Base-by-base conservation (phyloP, 2,888 invertebrate genomes). In the Dugesia japonica region DNA sequence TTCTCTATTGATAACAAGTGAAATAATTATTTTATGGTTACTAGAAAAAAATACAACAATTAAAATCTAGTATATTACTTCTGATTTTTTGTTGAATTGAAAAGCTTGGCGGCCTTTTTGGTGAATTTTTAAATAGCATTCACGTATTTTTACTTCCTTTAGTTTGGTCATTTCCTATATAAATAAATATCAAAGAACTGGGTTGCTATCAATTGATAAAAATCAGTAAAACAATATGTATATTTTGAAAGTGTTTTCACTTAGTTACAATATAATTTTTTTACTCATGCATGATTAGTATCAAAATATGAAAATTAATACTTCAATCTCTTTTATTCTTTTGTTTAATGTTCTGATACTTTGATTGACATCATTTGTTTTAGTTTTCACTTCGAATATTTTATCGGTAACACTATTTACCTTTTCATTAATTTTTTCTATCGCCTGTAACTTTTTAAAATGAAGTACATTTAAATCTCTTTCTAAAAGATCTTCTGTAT, bases 91-190 rank as follows among this genome's bases (percentile, higher is more conserved):
- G 23, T 56, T 56, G n/a, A 56, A 56, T 20, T 56, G 20, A n/a
- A 20, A 56, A 20, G 56, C 56, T 56, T 56, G 56, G 23, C 56
- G 56, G 56, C 56, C 56, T 56, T 56, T 56, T 56, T 56, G 56
- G 17, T 56, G 56, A 56, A 56, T 56, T 56, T 56, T 56, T n/a
- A 56, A 56, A 56, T 56, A 56, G 56, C 56, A 56, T 56, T 56
- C 56, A 13, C 56, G 4, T n/a, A 56, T 56, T 56, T 56, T 56
- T n/a, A 56, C 23, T 56, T 56, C 56, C 56, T 56, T 56, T 56
- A 56, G 17, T n/a, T 56, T 56, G 56, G n/a, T 56, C 56, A 56
- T 56, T 56, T 56, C 56, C 56, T 56, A 56, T 13, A 23, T n/a
- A 56, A n/a, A 56, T 9, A 31, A 4, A 56, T 56, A 20, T 56